Evolutionary conservation across 2,797 vertebrate species (phyloP).

Genomic region (Pelodytes ibericus): DNA sequence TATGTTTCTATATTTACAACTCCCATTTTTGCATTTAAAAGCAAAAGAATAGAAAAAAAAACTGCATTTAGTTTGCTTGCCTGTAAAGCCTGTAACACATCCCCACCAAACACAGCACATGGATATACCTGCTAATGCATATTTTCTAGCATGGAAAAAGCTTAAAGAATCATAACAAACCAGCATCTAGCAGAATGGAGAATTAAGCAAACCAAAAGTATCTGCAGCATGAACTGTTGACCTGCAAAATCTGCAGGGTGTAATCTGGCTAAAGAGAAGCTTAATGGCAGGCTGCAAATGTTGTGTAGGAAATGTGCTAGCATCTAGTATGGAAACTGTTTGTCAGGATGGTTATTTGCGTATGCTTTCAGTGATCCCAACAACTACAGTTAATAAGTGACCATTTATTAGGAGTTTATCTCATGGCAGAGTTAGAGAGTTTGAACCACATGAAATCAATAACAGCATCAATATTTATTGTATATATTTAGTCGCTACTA

Average conservation of each 20-base stretch:
- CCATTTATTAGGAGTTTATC: not conserved
- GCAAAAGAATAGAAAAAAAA: not conserved
- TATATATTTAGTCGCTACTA: not conserved
- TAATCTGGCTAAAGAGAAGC: constrained; percentile 71
- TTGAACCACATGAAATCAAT: constrained; percentile 24
- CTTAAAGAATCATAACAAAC: constrained; percentile 35
- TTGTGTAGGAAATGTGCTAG: constrained; percentile 54
- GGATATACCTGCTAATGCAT: not conserved
- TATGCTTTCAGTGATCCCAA: constrained; percentile 16
- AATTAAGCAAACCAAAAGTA: constrained; percentile 64
- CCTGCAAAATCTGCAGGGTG: constrained; percentile 67
- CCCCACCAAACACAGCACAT: not conserved
- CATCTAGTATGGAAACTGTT: constrained; percentile 46
- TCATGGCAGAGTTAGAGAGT: not conserved
- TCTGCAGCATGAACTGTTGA: constrained; percentile 69
- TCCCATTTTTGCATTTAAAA: no score
- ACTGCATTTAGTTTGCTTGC: not conserved
- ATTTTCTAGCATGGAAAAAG: constrained; percentile 17
- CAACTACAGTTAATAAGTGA: not conserved
- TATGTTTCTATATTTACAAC: no score
- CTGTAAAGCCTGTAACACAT: not conserved
- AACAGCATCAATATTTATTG: constrained; percentile 12
- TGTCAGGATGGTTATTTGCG: constrained; percentile 52
- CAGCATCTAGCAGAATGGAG: constrained; percentile 54
- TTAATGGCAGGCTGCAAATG: constrained; percentile 74